These are phyloP conservation scores for Lasioglossum malachurum DNA, from an alignment of 2,888 invertebrate species.

Conservation along the genomic window DNA sequence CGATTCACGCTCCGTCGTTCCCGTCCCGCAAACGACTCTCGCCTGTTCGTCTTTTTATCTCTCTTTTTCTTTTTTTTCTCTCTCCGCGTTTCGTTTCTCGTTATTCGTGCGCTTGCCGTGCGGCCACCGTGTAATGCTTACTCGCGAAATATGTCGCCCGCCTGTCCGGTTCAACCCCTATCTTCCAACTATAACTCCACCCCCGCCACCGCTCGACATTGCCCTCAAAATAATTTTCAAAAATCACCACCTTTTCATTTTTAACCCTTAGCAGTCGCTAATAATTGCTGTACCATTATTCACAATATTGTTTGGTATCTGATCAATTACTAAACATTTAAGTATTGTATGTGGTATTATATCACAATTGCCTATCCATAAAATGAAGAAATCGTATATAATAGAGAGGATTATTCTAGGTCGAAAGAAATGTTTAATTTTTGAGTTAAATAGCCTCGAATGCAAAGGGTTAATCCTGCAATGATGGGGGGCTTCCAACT, in stretches of 20 bases:
- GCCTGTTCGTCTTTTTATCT: neutral
- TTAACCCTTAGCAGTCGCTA: too few relatives aligned
- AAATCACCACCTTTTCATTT: neutral
- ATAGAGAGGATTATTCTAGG: too few relatives aligned
- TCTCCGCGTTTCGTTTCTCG: constrained; percentile 2
- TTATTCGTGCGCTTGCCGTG: constrained; percentile 16
- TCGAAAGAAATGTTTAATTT: too few relatives aligned
- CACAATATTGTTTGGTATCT: too few relatives aligned
- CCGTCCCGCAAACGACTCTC: constrained; percentile 5
- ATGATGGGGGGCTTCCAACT: neutral
- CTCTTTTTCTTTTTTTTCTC: neutral
- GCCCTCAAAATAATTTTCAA: neutral
- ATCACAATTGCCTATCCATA: too few relatives aligned
- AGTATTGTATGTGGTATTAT: too few relatives aligned
- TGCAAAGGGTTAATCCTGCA: too few relatives aligned
- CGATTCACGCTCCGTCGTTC: constrained; percentile 24
- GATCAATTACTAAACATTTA: too few relatives aligned
- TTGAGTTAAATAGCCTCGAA: too few relatives aligned
- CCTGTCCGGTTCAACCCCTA: constrained; percentile 12
- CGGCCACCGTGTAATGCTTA: constrained; percentile 22
- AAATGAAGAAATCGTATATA: too few relatives aligned
- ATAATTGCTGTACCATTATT: too few relatives aligned
- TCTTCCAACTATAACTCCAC: neutral
- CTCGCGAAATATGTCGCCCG: constrained; percentile 18
- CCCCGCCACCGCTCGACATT: neutral